Conservation (phyloP, 2,888 invertebrate species). For the Bibio marci region DNA sequence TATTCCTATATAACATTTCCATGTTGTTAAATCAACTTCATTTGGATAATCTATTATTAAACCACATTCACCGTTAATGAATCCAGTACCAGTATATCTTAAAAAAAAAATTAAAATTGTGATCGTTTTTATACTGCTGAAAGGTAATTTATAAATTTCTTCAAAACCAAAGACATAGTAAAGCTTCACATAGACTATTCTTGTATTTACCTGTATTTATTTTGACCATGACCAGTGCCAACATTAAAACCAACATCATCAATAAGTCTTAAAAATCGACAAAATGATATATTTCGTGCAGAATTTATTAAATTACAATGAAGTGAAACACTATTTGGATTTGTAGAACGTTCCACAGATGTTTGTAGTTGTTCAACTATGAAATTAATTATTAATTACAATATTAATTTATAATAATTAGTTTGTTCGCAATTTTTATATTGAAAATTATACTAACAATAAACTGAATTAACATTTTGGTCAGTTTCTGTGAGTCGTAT, state of each 20-base stretch:
- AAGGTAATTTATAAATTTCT: no score
- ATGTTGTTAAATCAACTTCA: constrained; percentile 26
- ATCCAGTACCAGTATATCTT: constrained; percentile 35
- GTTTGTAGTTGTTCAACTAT: constrained; percentile 1
- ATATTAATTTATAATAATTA: no score
- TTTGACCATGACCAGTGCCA: constrained; percentile 32
- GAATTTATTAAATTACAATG: constrained; percentile 31
- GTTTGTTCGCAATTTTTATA: no score
- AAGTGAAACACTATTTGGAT: not conserved
- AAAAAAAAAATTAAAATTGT: no score
- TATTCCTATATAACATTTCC: constrained; percentile 33
- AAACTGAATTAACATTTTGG: no score
- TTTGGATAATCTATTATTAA: constrained; percentile 30
- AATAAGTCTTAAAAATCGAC: constrained; percentile 31
- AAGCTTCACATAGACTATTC: not conserved
- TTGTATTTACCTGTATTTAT: constrained; percentile 25
- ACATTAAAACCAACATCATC: constrained; percentile 28
- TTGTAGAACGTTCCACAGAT: not conserved
- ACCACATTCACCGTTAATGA: constrained; percentile 30
- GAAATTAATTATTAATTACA: no score
- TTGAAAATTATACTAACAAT: no score
- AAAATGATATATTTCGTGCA: constrained; percentile 30
- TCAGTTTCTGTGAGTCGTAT: no score
- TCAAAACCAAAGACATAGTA: no score
- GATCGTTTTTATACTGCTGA: no score